Evolutionary conservation across 2,113 vertebrate genomes (phyloP).

Genomic region (Aegotheles bennettii): DNA sequence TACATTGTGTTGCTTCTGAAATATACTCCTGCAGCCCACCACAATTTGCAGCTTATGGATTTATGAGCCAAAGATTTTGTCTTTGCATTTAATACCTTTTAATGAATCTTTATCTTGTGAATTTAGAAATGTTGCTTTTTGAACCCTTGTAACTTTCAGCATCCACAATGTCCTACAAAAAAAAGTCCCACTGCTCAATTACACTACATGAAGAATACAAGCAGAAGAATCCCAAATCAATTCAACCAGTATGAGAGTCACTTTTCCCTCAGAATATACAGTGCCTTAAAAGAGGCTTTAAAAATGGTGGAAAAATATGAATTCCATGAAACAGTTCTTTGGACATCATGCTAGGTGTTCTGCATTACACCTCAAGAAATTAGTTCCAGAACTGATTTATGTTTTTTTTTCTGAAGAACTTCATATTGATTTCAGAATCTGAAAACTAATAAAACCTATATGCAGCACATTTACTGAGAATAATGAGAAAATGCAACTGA

Average conservation of each 20-base stretch:
- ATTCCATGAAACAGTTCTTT: not conserved
- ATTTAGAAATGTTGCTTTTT: not conserved
- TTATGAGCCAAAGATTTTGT: not conserved
- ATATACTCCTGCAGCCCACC: not conserved
- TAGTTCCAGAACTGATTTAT: not conserved
- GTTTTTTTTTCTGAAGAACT: not conserved
- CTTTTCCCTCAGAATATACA: not conserved
- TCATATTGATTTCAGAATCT: not conserved
- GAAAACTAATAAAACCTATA: not conserved
- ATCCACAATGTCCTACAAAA: not conserved
- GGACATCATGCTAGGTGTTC: not conserved
- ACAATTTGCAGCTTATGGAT: rapidly evolving
- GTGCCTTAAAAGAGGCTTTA: not conserved
- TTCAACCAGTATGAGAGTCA: not conserved
- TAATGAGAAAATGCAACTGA: not conserved
- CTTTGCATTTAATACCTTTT: not conserved
- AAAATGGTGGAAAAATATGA: not conserved
- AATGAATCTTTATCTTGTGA: not conserved
- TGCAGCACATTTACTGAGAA: not conserved
- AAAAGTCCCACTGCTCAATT: not conserved
- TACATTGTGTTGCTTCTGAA: not conserved
- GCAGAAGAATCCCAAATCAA: not conserved
- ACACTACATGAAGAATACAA: not conserved
- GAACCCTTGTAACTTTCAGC: not conserved
- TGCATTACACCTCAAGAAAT: not conserved